Conservation (phyloP, 2,797 vertebrate species). For the Limosa lapponica region DNA sequence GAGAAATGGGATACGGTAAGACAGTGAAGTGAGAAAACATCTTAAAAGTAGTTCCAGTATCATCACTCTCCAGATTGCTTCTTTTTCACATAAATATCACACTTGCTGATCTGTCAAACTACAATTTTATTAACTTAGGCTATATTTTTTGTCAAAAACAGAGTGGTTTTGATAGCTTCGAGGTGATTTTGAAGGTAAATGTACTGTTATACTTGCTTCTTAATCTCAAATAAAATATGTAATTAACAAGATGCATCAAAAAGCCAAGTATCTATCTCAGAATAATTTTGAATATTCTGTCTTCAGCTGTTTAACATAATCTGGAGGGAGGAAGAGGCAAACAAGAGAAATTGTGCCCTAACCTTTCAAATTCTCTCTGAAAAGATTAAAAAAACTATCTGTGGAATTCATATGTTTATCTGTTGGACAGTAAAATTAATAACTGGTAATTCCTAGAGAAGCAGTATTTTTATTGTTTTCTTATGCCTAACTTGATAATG, state of each 20-base stretch:
- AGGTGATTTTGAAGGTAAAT: not conserved
- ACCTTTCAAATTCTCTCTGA: not conserved
- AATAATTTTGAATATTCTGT: not conserved
- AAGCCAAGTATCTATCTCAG: not conserved
- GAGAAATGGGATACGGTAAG: conserved; percentile 97
- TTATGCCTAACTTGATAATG: not conserved
- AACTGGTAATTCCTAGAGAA: not conserved
- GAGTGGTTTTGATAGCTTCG: not conserved
- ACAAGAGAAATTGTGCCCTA: not conserved
- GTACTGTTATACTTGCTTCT: not conserved
- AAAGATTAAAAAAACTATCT: not conserved
- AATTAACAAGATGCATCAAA: not conserved
- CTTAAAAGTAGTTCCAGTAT: not conserved
- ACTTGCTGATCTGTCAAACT: not conserved
- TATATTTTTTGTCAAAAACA: not conserved
- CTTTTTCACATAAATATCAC: not conserved
- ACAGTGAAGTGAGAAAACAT: conserved; percentile 14
- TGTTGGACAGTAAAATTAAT: not conserved
- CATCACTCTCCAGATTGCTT: not conserved
- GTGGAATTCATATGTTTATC: not conserved
- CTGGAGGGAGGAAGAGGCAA: not conserved
- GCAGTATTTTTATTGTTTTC: rapidly evolving
- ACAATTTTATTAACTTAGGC: not conserved
- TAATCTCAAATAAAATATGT: not conserved
- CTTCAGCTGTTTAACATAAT: not conserved